These are phyloP conservation scores for Micromys minutus DNA, from an alignment of 2,113 vertebrate genomes.

Conservation along the genomic window DNA sequence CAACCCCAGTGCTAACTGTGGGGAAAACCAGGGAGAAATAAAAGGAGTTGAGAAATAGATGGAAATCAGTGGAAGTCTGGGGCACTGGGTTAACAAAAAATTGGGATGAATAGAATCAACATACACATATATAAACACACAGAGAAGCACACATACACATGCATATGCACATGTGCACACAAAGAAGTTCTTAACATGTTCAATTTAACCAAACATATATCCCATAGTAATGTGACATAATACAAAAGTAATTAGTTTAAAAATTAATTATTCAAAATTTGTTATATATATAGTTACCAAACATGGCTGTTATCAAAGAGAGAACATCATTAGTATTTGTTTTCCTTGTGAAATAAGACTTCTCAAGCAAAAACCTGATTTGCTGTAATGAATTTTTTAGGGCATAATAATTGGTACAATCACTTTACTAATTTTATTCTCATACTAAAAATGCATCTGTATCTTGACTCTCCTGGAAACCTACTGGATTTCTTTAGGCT, in stretches of 20 bases:
- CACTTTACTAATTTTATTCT: neutral
- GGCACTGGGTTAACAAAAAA: neutral
- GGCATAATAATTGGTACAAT: neutral
- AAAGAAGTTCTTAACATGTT: neutral
- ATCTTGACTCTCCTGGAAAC: neutral
- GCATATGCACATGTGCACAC: neutral
- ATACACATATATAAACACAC: neutral
- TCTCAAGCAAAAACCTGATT: neutral
- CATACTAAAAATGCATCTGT: neutral
- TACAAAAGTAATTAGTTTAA: neutral
- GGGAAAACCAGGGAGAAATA: neutral
- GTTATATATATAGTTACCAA: neutral
- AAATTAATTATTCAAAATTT: neutral
- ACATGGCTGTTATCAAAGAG: neutral
- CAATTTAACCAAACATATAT: neutral
- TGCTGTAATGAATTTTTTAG: neutral
- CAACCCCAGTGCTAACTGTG: neutral
- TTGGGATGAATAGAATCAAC: neutral
- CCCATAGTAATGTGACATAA: neutral
- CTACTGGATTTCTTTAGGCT: neutral
- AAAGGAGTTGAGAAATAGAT: neutral
- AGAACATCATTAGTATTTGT: neutral
- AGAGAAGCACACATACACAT: neutral
- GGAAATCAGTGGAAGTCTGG: neutral
- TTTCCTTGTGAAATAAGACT: constrained; percentile 9